Conservation (phyloP, 2,797 vertebrate species). For the Eremophila alpestris region DNA sequence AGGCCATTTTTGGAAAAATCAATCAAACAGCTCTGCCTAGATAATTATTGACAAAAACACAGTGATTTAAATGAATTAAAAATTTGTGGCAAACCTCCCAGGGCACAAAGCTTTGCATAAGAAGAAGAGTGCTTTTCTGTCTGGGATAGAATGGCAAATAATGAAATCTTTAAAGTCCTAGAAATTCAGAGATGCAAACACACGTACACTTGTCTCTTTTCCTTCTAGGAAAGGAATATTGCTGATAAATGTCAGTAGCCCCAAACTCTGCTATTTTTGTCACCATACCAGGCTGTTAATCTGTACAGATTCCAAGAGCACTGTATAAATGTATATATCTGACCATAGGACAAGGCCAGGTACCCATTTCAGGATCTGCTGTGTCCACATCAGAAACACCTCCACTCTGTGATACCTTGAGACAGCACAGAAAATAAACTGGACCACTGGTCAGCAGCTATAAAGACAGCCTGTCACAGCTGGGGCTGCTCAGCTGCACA, state of each 20-base stretch:
- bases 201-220: not conserved
- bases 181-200: not conserved
- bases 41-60: not conserved
- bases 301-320: not conserved
- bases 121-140: not conserved
- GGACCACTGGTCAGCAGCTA: not conserved
- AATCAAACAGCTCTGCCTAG: not conserved
- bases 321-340: not conserved
- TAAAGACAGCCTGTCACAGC: fast-evolving
- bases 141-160: not conserved
- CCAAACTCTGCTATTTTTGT: fast-evolving
- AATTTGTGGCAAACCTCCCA: not conserved
- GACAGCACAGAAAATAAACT: not conserved
- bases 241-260: not conserved
- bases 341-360: not conserved
- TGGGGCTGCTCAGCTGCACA: fast-evolving
- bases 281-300: not conserved
- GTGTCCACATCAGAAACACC: not conserved
- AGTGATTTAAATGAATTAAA: not conserved
- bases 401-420: not conserved
- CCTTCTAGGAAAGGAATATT: not conserved
- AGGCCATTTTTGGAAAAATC: not conserved
- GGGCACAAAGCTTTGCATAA: not conserved
- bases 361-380: not conserved
- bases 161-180: not conserved